These are phyloP conservation scores for Darevskia mixta DNA, from an alignment of 2,797 vertebrate species.

Conservation along the genomic window DNA sequence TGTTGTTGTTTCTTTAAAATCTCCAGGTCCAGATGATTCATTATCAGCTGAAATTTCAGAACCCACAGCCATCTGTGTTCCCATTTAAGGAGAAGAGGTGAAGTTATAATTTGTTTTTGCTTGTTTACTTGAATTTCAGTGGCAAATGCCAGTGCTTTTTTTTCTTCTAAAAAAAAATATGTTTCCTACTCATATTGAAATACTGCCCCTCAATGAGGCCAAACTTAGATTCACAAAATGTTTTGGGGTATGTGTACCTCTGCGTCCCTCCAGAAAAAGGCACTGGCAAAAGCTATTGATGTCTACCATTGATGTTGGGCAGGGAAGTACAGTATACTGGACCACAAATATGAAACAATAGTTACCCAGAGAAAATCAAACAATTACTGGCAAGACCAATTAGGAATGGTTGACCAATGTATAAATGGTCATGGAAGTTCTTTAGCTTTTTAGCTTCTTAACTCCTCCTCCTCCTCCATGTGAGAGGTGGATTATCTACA, in stretches of 20 bases:
- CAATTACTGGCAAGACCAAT: not conserved
- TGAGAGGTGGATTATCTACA: too few species aligned
- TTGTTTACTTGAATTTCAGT: constrained; percentile 19
- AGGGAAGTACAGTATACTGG: not conserved
- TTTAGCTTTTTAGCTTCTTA: too few species aligned
- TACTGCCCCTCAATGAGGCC: too few species aligned
- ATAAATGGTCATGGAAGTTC: too few species aligned
- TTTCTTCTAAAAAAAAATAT: too few species aligned
- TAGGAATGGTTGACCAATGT: not conserved
- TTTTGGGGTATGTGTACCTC: too few species aligned
- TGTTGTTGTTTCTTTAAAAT: not conserved
- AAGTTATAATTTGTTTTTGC: constrained; percentile 5
- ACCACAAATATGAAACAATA: not conserved
- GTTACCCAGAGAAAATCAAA: not conserved
- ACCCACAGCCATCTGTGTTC: not conserved
- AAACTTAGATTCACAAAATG: too few species aligned
- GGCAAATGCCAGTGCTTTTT: too few species aligned
- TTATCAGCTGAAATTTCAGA: constrained; percentile 27
- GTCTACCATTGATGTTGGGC: not conserved
- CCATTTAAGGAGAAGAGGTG: constrained; percentile 11
- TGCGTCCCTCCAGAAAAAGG: too few species aligned
- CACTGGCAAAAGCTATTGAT: too few species aligned
- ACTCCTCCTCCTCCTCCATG: too few species aligned
- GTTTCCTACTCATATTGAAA: too few species aligned
- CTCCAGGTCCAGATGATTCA: not conserved